Evolutionary conservation across 1,140 invertebrate genomes (phyloP).

Genomic region (Meloidogyne exigua): DNA sequence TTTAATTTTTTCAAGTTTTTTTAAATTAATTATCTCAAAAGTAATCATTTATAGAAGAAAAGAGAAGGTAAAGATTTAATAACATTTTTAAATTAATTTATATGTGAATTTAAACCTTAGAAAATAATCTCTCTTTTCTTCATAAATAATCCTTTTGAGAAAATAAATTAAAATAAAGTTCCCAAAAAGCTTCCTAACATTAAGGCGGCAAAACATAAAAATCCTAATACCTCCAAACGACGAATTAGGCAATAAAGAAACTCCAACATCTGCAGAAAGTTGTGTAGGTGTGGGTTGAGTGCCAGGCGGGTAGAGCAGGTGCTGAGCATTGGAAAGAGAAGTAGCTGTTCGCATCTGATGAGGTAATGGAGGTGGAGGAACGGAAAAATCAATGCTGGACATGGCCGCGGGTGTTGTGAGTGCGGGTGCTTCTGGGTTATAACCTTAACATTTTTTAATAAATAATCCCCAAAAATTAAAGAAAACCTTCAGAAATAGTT

Average conservation of each 20-base stretch:
- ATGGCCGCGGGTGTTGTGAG: conserved; percentile 28
- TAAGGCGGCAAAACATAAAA: no score
- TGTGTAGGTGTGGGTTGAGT: neutral
- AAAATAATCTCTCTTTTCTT: no score
- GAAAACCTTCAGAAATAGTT: conserved; percentile 15
- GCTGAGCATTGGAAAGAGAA: neutral
- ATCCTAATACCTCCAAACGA: neutral
- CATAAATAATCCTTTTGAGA: no score
- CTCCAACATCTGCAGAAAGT: neutral
- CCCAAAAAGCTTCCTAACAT: no score
- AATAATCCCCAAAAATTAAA: no score
- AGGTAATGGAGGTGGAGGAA: conserved; percentile 37
- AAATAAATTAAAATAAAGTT: no score
- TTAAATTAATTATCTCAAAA: no score
- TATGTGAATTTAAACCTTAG: no score
- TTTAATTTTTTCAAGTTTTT: no score
- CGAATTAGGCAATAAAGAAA: neutral
- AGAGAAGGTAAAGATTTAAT: no score
- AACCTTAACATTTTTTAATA: conserved; percentile 1
- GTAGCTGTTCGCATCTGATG: conserved; percentile 11
- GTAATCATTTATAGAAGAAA: no score
- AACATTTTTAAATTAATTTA: no score
- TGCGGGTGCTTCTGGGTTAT: conserved; percentile 37
- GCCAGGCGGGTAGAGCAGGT: conserved; percentile 16
- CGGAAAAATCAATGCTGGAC: conserved; percentile 35